A percentile compares a stretch with the other conserved stretches of the same genome.
phyloP scores from a whole-genome alignment of 2,797 vertebrate genomes.

The Rhadinocentrus ornatus region DNA sequence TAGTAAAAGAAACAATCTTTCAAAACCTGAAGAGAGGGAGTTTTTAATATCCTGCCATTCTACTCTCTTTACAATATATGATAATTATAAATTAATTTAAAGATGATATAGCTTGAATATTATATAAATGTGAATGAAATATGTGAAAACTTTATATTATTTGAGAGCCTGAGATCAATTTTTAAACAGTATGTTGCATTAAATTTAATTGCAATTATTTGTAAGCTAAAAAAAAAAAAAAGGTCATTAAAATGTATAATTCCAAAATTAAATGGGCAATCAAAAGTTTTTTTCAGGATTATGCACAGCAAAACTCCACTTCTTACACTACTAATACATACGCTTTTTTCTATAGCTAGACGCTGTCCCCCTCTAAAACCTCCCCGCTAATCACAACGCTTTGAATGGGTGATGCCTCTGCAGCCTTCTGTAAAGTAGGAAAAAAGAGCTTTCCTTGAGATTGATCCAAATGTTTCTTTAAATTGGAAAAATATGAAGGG shows the following conservation, averaged over 20 bases:
- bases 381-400: constrained; percentile 41
- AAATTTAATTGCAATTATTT: neutral
- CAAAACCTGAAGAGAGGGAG: constrained; percentile 12
- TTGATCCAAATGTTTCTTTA: constrained; percentile 51
- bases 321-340: constrained; percentile 11
- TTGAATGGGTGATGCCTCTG: constrained; percentile 46
- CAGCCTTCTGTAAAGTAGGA: constrained; percentile 49
- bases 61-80: constrained; percentile 14
- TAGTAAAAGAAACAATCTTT: constrained; percentile 15
- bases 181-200: neutral
- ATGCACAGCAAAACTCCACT: neutral
- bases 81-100: constrained; percentile 37
- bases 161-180: neutral
- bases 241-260: neutral
- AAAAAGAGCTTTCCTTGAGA: constrained; percentile 44
- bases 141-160: constrained; percentile 10
- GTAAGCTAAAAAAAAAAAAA: neutral
- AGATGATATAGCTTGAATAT: constrained; percentile 22
- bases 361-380: constrained; percentile 50
- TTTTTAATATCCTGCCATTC: constrained; percentile 13
- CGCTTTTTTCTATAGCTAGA: constrained; percentile 21
- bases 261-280: neutral
- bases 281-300: neutral
- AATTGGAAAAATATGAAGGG: constrained; percentile 44
- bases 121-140: constrained; percentile 22